Evolutionary conservation across 2,888 invertebrate genomes (phyloP), one percentile per base, ranked within the genome.

Genomic region (Thymelicus lineola): DNA sequence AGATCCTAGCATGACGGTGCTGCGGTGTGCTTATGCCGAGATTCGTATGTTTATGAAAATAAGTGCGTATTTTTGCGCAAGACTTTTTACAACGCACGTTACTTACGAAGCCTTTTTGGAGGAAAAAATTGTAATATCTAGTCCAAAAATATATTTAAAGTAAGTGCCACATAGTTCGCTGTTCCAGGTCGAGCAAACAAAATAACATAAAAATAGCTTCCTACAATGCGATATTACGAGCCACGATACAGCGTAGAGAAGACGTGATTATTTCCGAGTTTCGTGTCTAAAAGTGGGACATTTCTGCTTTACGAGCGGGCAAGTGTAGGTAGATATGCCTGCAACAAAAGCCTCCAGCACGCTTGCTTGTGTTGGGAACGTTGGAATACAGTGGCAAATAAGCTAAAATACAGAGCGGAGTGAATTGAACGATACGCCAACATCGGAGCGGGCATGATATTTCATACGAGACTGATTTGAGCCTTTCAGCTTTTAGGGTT

Each of bases 331-430:
- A 61, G 42, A 68, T 61, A 45, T 60, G 61, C 17, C 42, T 36
- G 55, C 68, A 68, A 68, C 68, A 61, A 61, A 62, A 62, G 61
- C 61, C 17, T 38, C 36, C 36, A 36, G 28, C 46, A 35, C 62
- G 12, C 12, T 48, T 53, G 53, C 53, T 17, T 53, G 53, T 53
- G 53, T 53, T 36, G 57, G 35, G 36, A 57, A 35, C 17, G 63
- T 7, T 46, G 68, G 62, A 55, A 62, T 46, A 57, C 68, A 61
- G 63, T 48, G 71, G 66, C 70, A 72, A 71, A 72, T 70, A 69
- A 66, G 65, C 71, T 66, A 66, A 63, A 68, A 71, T 73, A 73
- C 60, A 36, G 53, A 53, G 59, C 59, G 9, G 53, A 65, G 68
- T 59, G 48, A 65, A 57, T 53, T 46, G 61, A 71, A 66, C 65